Conservation (phyloP, 2,888 invertebrate genomes). For the Endotricha flammealis region DNA sequence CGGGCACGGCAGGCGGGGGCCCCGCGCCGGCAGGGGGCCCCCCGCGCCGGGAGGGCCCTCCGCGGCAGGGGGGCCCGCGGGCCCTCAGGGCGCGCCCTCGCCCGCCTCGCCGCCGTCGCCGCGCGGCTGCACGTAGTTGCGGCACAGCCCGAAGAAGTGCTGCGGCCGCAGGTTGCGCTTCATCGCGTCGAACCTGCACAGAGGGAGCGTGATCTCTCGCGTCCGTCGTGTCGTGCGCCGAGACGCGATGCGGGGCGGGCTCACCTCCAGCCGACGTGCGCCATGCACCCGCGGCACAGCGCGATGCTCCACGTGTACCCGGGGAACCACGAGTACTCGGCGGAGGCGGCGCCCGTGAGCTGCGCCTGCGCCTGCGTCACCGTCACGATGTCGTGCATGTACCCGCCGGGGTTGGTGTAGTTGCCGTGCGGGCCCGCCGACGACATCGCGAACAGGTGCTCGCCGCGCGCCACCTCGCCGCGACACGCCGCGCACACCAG, state of each 20-base stretch:
- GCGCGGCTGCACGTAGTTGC: conserved; percentile 56
- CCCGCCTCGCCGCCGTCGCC: conserved; percentile 16
- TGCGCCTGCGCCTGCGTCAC: conserved; percentile 39
- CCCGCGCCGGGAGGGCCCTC: no score
- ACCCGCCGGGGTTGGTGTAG: conserved; percentile 60
- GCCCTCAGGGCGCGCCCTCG: background rate
- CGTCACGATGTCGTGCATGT: conserved; percentile 69
- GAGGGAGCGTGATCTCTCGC: no score
- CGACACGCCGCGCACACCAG: conserved; percentile 51
- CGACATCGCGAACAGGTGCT: conserved; percentile 62
- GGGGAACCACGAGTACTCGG: conserved; percentile 71
- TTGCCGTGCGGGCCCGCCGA: conserved; percentile 64
- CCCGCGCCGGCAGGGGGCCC: no score
- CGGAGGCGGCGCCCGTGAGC: conserved; percentile 40
- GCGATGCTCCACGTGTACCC: conserved; percentile 60
- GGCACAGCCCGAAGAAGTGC: conserved; percentile 63
- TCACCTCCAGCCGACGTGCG: conserved; percentile 45
- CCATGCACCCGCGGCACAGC: conserved; percentile 36
- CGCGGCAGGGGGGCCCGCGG: background rate
- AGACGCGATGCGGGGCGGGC: background rate
- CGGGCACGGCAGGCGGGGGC: no score
- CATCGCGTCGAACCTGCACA: conserved; percentile 52
- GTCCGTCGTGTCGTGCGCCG: no score
- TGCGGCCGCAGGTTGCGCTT: conserved; percentile 49
- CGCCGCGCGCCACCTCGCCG: conserved; percentile 45